These are phyloP conservation scores for Oncorhynchus masou DNA, from an alignment of 2,113 vertebrate species.

Conservation along the genomic window DNA sequence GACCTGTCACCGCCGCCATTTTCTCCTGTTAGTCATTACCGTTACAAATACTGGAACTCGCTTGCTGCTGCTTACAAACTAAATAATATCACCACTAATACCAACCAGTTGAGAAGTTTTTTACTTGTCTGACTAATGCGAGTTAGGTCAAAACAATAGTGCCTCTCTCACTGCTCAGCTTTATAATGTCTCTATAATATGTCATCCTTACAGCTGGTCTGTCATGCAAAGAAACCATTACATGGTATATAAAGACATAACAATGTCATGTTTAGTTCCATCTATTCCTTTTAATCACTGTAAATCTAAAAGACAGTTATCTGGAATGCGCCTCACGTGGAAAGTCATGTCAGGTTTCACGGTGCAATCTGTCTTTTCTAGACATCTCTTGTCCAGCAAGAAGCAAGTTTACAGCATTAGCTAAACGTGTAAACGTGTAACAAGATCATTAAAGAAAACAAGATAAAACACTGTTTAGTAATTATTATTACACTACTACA, in stretches of 20 bases:
- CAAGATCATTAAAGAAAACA: background rate
- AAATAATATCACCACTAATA: background rate
- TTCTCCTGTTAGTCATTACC: constrained; percentile 29
- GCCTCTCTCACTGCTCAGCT: too few relatives aligned
- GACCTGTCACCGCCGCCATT: constrained; percentile 19
- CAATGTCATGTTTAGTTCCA: background rate
- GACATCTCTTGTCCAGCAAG: background rate
- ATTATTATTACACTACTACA: background rate
- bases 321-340: too few relatives aligned
- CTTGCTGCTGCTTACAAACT: too few relatives aligned
- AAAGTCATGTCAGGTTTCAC: background rate
- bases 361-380: background rate
- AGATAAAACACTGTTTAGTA: background rate
- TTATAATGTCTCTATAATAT: too few relatives aligned
- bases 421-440: background rate
- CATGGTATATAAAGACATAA: background rate
- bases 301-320: background rate
- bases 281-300: background rate
- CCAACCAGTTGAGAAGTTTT: too few relatives aligned
- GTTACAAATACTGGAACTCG: background rate
- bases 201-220: too few relatives aligned
- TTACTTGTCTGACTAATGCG: too few relatives aligned
- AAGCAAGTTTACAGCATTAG: background rate
- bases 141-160: too few relatives aligned
- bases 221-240: too few relatives aligned